A percentile compares a stretch with the other conserved stretches of the same genome.
Conservation (phyloP, 2,797 vertebrate species). For the Ispidina lecontei region DNA sequence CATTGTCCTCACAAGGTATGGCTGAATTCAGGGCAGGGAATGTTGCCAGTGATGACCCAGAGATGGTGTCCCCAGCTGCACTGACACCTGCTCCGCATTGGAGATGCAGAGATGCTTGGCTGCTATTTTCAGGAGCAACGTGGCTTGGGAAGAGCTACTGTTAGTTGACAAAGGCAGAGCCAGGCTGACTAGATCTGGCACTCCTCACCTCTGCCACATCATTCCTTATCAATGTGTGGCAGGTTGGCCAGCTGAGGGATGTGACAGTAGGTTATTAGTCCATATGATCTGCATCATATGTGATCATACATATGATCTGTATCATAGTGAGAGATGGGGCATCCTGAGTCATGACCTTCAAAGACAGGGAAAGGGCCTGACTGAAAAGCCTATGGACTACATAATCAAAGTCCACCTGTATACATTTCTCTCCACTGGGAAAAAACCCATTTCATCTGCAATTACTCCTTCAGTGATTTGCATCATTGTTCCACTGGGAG, state of each 20-base stretch:
- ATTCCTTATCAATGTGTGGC: background rate
- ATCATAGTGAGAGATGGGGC: rapidly evolving
- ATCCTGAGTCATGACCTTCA: background rate
- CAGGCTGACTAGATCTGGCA: background rate
- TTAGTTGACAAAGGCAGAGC: background rate
- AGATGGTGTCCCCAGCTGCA: background rate
- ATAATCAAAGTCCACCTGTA: background rate
- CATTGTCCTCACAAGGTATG: background rate
- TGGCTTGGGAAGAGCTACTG: background rate
- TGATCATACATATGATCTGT: too few species aligned
- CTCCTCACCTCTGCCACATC: background rate
- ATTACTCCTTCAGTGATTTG: background rate
- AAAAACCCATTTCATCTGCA: background rate
- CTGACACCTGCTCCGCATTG: background rate
- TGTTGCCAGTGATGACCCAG: background rate
- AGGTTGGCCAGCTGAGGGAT: background rate
- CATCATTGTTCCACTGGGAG: background rate
- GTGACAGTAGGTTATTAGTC: background rate
- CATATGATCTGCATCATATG: background rate
- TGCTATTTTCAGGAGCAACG: background rate
- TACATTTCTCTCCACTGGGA: background rate
- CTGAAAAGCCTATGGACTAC: background rate
- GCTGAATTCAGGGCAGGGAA: background rate
- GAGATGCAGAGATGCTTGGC: background rate
- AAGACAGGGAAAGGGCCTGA: background rate